These are phyloP conservation scores for Archocentrus centrarchus DNA, from an alignment of 2,113 vertebrate genomes.

Conservation along the genomic window DNA sequence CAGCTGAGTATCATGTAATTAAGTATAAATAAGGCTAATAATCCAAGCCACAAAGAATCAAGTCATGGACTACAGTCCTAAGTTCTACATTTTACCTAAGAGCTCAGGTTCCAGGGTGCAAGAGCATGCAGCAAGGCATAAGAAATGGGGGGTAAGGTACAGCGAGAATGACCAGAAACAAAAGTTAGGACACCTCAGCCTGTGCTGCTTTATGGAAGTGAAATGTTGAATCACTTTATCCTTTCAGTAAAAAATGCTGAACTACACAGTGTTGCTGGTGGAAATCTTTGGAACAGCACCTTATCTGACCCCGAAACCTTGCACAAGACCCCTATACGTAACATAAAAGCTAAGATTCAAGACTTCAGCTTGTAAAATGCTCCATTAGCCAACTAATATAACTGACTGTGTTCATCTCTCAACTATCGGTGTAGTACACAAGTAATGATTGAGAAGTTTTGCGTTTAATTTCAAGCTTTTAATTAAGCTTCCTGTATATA, in stretches of 20 bases:
- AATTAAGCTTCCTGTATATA: neutral
- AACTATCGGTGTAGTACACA: slow-evolving; percentile 19
- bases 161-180: no score
- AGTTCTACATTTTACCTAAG: neutral
- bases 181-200: neutral
- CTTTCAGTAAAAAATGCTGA: no score
- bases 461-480: slow-evolving; percentile 45
- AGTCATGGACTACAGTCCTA: neutral
- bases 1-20: no score
- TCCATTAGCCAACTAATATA: slow-evolving; percentile 33
- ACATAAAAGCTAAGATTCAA: slow-evolving; percentile 4
- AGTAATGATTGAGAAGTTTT: slow-evolving; percentile 33
- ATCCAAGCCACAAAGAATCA: neutral
- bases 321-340: slow-evolving; percentile 6
- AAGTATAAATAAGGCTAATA: neutral
- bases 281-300: neutral
- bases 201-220: neutral
- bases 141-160: no score
- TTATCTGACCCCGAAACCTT: neutral
- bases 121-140: neutral
- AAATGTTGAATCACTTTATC: neutral
- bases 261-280: neutral
- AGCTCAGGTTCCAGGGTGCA: neutral
- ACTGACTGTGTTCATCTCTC: slow-evolving; percentile 45
- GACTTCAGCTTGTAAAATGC: slow-evolving; percentile 4